phyloP scores from a whole-genome alignment of 2,888 invertebrate species.

The Erebia aethiops region DNA sequence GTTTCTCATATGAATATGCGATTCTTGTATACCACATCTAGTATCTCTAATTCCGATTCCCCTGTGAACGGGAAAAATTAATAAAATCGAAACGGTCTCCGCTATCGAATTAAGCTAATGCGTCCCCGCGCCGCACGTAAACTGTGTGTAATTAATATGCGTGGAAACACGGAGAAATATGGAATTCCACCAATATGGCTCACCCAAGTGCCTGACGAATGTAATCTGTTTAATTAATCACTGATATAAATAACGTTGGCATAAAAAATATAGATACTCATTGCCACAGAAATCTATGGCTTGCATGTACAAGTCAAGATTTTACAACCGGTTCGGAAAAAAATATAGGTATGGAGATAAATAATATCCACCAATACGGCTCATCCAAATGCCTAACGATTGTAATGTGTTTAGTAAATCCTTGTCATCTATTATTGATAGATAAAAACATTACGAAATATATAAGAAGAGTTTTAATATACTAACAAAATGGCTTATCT shows the following conservation, averaged over 20 bases:
- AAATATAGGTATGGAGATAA: too few relatives aligned
- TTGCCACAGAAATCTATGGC: background rate
- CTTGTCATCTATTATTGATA: too few relatives aligned
- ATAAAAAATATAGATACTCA: background rate
- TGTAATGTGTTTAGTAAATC: too few relatives aligned
- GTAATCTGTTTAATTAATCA: slow-evolving; percentile 41
- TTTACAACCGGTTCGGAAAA: too few relatives aligned
- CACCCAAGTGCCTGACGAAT: slow-evolving; percentile 34
- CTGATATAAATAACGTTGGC: slow-evolving; percentile 7
- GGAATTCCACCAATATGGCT: slow-evolving; percentile 48
- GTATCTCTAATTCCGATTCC: slow-evolving; percentile 35
- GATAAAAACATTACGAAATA: too few relatives aligned
- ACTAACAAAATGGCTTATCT: too few relatives aligned
- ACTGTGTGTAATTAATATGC: slow-evolving; percentile 66
- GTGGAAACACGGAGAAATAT: slow-evolving; percentile 55
- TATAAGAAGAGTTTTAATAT: too few relatives aligned
- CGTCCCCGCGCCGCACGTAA: slow-evolving; percentile 57
- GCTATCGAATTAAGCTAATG: slow-evolving; percentile 75
- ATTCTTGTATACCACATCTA: slow-evolving; percentile 39
- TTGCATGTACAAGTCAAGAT: background rate
- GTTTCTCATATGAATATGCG: too few relatives aligned
- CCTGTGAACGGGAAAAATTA: slow-evolving; percentile 58
- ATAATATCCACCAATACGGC: background rate
- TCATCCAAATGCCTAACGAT: too few relatives aligned
- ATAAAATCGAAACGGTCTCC: slow-evolving; percentile 68